Percentiles rank a stretch among this genome's conserved stretches.
Evolutionary conservation across 1,140 invertebrate species (phyloP).

Genomic region (Trialeurodes vaporariorum): DNA sequence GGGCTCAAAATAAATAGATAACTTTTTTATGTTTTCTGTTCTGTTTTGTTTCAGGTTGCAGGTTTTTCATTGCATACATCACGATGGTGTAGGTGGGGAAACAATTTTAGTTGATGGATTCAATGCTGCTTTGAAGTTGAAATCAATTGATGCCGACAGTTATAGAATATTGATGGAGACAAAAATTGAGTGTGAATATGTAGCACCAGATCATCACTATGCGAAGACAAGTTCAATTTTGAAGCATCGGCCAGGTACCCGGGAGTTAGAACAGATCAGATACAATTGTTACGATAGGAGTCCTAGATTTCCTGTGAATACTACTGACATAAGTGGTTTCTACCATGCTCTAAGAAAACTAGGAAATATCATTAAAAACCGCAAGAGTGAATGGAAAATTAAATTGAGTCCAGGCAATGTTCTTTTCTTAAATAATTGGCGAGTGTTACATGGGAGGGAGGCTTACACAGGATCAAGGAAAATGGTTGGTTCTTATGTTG

Average conservation of each 20-base stretch:
- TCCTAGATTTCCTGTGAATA: slow-evolving; percentile 32
- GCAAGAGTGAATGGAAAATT: slow-evolving; percentile 42
- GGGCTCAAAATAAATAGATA: no score
- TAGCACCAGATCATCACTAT: slow-evolving; percentile 43
- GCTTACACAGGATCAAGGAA: slow-evolving; percentile 46
- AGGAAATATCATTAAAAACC: slow-evolving; percentile 40
- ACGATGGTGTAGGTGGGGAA: slow-evolving; percentile 47
- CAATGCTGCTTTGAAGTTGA: slow-evolving; percentile 45
- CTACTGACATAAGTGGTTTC: slow-evolving; percentile 41
- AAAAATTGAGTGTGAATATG: slow-evolving; percentile 48
- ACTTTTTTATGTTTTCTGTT: no score
- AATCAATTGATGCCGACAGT: slow-evolving; percentile 36
- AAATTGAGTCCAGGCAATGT: slow-evolving; percentile 50
- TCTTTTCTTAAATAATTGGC: slow-evolving; percentile 62
- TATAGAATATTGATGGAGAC: slow-evolving; percentile 44
- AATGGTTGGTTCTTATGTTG: slow-evolving; percentile 46
- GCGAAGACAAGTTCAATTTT: slow-evolving; percentile 22
- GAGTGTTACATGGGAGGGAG: slow-evolving; percentile 55
- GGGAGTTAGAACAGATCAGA: slow-evolving; percentile 26
- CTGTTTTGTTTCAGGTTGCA: slow-evolving; percentile 44
- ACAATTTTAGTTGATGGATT: slow-evolving; percentile 58
- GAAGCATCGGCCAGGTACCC: slow-evolving; percentile 10
- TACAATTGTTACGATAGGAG: slow-evolving; percentile 58
- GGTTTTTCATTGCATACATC: slow-evolving; percentile 53
- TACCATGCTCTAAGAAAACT: slow-evolving; percentile 47